phyloP scores from a whole-genome alignment of 2,113 vertebrate genomes.

The Rhabdomys dilectus region DNA sequence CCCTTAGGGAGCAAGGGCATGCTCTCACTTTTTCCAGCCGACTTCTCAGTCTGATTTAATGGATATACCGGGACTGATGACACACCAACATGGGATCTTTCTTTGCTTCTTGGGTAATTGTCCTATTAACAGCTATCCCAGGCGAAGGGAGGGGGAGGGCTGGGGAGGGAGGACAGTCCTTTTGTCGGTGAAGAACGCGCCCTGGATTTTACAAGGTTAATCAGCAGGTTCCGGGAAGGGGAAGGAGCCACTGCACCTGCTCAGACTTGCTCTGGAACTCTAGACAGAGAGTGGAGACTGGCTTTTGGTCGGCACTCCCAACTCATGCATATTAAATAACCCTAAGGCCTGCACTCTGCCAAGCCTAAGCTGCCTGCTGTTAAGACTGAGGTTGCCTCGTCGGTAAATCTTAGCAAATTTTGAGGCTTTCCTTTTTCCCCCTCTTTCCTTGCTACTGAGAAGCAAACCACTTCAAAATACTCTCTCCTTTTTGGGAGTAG shows the following conservation, averaged over 20 bases:
- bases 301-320: background rate
- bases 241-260: conserved; percentile 53
- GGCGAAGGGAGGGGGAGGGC: background rate
- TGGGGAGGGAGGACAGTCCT: background rate
- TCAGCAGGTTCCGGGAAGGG: conserved; percentile 35
- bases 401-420: background rate
- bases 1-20: conserved; percentile 29
- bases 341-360: background rate
- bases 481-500: background rate
- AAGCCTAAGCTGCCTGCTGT: background rate
- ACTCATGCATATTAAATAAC: background rate
- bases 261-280: conserved; percentile 65
- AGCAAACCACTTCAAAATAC: conserved; percentile 10
- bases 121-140: conserved; percentile 73
- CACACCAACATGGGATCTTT: conserved; percentile 70
- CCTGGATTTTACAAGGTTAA: conserved; percentile 65
- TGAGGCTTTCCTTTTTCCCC: background rate
- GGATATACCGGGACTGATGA: conserved; percentile 76
- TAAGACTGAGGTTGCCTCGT: background rate
- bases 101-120: conserved; percentile 75
- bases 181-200: conserved; percentile 53
- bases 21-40: conserved; percentile 68
- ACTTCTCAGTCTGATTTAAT: conserved; percentile 67
- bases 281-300: background rate
- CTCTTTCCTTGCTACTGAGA: background rate